Percentiles rank a stretch among this genome's conserved stretches.
phyloP scores from a whole-genome alignment of 1,140 invertebrate genomes.

The Ceratina japonica region DNA sequence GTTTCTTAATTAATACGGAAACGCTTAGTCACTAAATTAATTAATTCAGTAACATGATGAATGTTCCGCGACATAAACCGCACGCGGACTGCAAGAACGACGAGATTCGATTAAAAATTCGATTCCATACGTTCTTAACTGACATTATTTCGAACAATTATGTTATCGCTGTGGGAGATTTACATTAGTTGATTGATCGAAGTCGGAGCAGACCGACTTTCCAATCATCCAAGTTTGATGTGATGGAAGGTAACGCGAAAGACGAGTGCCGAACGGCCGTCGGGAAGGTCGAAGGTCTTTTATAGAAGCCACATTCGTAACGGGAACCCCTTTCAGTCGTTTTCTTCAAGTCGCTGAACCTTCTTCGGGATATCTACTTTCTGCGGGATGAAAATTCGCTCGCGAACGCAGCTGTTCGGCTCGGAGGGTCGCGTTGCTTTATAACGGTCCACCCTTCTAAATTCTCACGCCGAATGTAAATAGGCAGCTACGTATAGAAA shows the following conservation, averaged over 20 bases:
- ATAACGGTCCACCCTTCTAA: constrained; percentile 8
- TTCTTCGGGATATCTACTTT: background rate
- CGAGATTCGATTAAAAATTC: too few species aligned
- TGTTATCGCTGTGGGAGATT: too few species aligned
- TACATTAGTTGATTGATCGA: background rate
- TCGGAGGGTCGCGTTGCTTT: constrained; percentile 7
- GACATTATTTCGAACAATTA: too few species aligned
- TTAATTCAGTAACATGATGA: too few species aligned
- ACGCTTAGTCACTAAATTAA: too few species aligned
- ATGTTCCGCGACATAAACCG: too few species aligned
- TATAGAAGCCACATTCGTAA: background rate
- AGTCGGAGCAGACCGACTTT: background rate
- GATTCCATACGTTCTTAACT: too few species aligned
- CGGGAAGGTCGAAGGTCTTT: background rate
- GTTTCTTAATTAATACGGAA: too few species aligned
- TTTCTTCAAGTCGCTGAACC: background rate
- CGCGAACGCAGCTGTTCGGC: constrained; percentile 25
- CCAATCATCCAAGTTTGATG: background rate
- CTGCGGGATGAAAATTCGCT: constrained; percentile 22
- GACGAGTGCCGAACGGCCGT: background rate
- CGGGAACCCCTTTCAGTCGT: background rate
- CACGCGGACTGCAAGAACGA: too few species aligned
- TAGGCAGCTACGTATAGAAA: background rate
- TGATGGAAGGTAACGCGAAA: background rate
- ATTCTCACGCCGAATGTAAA: constrained; percentile 24